Evolutionary conservation across 2,797 vertebrate species (phyloP).

Genomic region (Kryptopterus vitreolus): DNA sequence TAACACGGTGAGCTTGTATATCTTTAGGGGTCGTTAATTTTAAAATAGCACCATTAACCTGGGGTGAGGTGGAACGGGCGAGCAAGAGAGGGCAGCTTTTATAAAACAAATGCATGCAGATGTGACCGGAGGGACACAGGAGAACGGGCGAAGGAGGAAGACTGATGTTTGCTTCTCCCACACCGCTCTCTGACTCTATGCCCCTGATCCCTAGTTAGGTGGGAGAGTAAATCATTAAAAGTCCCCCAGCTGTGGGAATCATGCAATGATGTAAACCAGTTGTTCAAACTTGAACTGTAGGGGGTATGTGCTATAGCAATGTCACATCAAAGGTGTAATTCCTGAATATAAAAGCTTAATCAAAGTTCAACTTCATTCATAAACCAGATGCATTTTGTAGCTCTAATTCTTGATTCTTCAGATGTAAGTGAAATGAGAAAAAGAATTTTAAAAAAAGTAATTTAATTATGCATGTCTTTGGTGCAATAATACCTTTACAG

Average conservation of each 20-base stretch:
- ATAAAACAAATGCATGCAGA: slow-evolving; percentile 64
- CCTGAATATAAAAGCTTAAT: slow-evolving; percentile 15
- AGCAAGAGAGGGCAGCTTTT: slow-evolving; percentile 58
- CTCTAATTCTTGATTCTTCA: background rate
- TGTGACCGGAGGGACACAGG: slow-evolving; percentile 59
- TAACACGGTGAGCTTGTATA: slow-evolving; percentile 69
- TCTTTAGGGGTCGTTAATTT: slow-evolving; percentile 77
- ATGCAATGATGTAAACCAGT: slow-evolving; percentile 39
- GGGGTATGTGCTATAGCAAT: background rate
- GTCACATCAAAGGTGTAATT: slow-evolving; percentile 22
- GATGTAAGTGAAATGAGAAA: background rate
- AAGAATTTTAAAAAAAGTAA: background rate
- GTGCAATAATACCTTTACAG: slow-evolving; percentile 1
- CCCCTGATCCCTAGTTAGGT: slow-evolving; percentile 40
- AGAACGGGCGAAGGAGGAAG: slow-evolving; percentile 27
- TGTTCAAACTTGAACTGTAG: slow-evolving; percentile 30
- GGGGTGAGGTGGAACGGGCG: slow-evolving; percentile 61
- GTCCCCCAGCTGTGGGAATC: slow-evolving; percentile 40
- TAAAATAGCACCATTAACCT: slow-evolving; percentile 74
- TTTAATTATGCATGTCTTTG: background rate
- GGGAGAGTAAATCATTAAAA: slow-evolving; percentile 47
- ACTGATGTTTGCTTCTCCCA: slow-evolving; percentile 35
- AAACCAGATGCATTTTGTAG: slow-evolving; percentile 1
- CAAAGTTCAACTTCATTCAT: slow-evolving; percentile 23
- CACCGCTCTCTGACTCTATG: slow-evolving; percentile 26